Base-by-base conservation (phyloP, 2,797 vertebrate species). In the Tapirus indicus region DNA sequence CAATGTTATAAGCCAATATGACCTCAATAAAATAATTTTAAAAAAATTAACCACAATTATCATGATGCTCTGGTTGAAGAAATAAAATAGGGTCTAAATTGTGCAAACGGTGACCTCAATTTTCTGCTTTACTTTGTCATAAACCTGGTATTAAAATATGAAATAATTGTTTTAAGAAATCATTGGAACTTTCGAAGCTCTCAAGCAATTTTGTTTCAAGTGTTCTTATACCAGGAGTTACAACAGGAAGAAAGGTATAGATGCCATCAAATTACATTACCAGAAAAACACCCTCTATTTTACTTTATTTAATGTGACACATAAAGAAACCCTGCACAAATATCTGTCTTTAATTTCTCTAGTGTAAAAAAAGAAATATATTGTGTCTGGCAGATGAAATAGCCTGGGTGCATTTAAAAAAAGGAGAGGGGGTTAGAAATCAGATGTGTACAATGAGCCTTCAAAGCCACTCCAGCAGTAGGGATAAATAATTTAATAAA, bases 371-470 rank as follows among this genome's bases (percentile, higher is more conserved):
- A 98, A 98, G 98, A 98, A 97, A 98, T 99, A 98, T 98, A 98
- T 98, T 98, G 97, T 97, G 97, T 97, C 97, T 99, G 99, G 98
- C 98, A 99, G 98, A 98, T 98, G 98, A 98, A 98, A 98, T 95
- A 98, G 98, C 96, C 96, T 97, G 98, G 98, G 98, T 99, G 98
- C 98, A 98, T 97, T 98, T 98, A 98, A 98, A 98, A 97, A 97
- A 95, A 97, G 77, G 87, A 78, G 23, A 38, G 94, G 38, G 41
- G 84, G 83, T 44, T 4, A 87, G 82, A 98, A 98, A 98, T 98
- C 97, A 98, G 98, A 98, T 97, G 98, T 94, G 98, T 98, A 99
- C 98, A 99, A 98, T 98, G 98, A 99, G 99, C 99, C 98, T 99
- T 99, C 99, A 98, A 99, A 99, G 98, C 98, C 98, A 98, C 97